Evolutionary conservation across 2,113 vertebrate species (phyloP), one percentile per base, ranked within the genome.

Genomic region (Rostratula benghalensis): DNA sequence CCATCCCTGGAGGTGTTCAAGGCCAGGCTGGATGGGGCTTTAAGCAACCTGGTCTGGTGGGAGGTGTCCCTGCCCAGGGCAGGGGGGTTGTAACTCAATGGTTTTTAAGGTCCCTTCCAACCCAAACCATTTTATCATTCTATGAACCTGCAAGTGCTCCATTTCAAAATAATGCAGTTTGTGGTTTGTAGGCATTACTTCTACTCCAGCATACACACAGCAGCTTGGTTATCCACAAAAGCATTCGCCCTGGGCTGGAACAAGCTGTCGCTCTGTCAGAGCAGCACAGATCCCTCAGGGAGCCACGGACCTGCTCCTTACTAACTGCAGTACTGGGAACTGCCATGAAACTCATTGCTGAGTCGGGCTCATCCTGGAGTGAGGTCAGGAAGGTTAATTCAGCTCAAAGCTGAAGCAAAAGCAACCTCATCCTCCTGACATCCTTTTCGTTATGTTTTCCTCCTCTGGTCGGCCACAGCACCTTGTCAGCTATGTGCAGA

Each of bases 401-500:
- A 8, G 33, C 48, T 68, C 57, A 67, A 57, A 88, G 67, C 28
- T 41, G 2, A 45, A 89, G 45, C 27, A 56, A 45, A 24, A 73
- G 48, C 45, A 79, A 21, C 9, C 51, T 51, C 33, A 51, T 35
- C 9, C 45, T 86, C 46, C 83, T 71, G 60, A 37, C 41, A 31
- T 14, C 30, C 67, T 56, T 17, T 43, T 67, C n/a, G 31, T 45
- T 18, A 8, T 19, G 24, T 10, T 60, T 67, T 48, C 25, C 50
- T 69, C 51, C 17, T 5, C 19, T 0, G 1, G 16, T 23, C 8
- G 43, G 16, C 43, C 6, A 0, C 0, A 1, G n/a, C 5, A 6
- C 11, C 27, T 4, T 15, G 4, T 30, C 33, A 13, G 2, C 30
- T 37, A 10, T 13, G 43, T 7, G 2, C 41, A 46, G 14, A 37